A percentile compares a stretch with the other conserved stretches of the same genome.
Evolutionary conservation across 2,888 invertebrate species (phyloP).

Genomic region (Stratiomys singularior): DNA sequence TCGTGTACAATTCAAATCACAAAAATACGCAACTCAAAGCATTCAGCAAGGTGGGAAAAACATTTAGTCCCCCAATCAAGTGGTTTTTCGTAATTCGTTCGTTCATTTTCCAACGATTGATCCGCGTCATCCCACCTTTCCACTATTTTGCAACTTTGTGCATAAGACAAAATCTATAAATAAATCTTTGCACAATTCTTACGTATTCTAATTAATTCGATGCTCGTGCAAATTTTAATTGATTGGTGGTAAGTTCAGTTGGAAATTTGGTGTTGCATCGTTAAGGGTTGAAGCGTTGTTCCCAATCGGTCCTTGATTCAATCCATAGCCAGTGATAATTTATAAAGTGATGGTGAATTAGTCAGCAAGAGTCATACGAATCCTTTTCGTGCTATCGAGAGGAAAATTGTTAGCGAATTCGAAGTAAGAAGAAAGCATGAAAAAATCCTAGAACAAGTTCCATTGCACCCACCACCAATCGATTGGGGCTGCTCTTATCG

Average conservation of each 20-base stretch:
- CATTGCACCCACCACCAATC: conserved; percentile 22
- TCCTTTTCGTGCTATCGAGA: too few species aligned
- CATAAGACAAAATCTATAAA: neutral
- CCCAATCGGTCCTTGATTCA: too few species aligned
- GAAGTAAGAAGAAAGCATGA: too few species aligned
- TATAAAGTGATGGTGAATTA: too few species aligned
- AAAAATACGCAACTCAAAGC: conserved; percentile 15
- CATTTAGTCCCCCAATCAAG: neutral
- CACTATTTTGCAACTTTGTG: neutral
- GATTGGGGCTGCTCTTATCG: conserved; percentile 38
- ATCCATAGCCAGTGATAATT: too few species aligned
- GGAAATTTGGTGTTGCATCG: too few species aligned
- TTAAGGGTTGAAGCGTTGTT: too few species aligned
- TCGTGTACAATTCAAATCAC: neutral
- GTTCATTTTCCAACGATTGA: neutral
- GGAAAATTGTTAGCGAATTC: too few species aligned
- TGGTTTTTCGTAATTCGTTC: neutral
- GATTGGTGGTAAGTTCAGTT: too few species aligned
- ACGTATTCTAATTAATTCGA: neutral
- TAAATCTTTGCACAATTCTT: neutral
- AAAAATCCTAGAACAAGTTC: neutral
- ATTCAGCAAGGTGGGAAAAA: neutral
- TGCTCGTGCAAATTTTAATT: too few species aligned
- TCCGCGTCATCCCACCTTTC: neutral
- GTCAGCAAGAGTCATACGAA: too few species aligned